These are phyloP conservation scores for Epistrophe grossulariae DNA, from an alignment of 2,888 invertebrate species.

Conservation along the genomic window DNA sequence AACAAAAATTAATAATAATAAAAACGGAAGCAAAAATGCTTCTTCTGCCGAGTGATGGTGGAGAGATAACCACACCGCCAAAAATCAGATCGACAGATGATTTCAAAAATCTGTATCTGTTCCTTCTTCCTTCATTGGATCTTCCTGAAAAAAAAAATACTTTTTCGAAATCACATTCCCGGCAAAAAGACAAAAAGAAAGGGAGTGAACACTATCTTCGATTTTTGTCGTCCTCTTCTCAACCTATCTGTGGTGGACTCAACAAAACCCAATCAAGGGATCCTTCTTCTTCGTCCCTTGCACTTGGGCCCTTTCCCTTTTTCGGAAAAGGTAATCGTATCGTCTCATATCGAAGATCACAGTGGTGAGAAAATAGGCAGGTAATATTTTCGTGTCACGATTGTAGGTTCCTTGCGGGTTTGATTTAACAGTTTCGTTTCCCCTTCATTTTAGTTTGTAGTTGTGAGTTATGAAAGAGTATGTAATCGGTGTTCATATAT, in stretches of 20 bases:
- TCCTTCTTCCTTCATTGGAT: conserved; percentile 41
- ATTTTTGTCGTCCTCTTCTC: conserved; percentile 29
- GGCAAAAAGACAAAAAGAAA: conserved; percentile 50
- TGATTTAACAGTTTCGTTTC: conserved; percentile 62
- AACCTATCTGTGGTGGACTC: conserved; percentile 14
- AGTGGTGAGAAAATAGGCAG: conserved; percentile 40
- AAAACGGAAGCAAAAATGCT: conserved; percentile 47
- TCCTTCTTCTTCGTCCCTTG: conserved; percentile 34
- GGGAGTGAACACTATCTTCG: conserved; percentile 54
- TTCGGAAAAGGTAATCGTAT: conserved; percentile 6
- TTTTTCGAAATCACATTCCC: conserved; percentile 48
- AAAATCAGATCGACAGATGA: conserved; percentile 74
- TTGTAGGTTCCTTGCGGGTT: conserved; percentile 55
- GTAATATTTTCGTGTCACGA: conserved; percentile 34
- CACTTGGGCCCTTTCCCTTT: conserved; percentile 7
- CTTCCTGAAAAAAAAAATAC: conserved; percentile 23
- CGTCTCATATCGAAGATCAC: neutral
- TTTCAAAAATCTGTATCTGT: conserved; percentile 38
- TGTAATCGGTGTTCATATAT: neutral
- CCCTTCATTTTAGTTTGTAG: conserved; percentile 20
- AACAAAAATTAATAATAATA: conserved; percentile 30
- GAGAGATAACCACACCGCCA: conserved; percentile 63
- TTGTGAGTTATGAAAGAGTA: conserved; percentile 15
- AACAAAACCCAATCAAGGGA: conserved; percentile 44
- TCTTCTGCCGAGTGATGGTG: conserved; percentile 23